A percentile compares a stretch with the other conserved stretches of the same genome.
Conservation (phyloP, 2,797 vertebrate genomes). For the Peromyscus nudipes region DNA sequence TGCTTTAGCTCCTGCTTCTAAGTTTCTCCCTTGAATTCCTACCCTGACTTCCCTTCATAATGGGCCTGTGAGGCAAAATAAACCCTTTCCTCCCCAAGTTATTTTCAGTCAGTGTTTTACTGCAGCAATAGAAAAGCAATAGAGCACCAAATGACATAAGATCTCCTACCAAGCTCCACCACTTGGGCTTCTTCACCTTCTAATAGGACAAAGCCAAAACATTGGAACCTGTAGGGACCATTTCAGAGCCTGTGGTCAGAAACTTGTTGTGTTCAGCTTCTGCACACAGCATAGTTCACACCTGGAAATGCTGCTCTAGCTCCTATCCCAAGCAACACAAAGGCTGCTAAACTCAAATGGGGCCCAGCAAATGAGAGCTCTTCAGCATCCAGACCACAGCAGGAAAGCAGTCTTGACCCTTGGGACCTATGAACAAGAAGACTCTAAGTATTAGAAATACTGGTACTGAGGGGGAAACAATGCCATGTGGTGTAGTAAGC, state of each 20-base stretch:
- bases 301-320: background rate
- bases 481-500: fast-evolving
- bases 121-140: background rate
- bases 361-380: background rate
- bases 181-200: background rate
- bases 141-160: background rate
- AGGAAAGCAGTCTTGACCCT: too few species aligned
- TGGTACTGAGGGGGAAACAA: too few species aligned
- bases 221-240: background rate
- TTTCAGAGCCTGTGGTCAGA: background rate
- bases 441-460: background rate
- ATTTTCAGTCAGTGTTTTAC: background rate
- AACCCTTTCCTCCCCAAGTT: background rate
- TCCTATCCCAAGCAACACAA: too few species aligned
- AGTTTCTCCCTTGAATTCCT: background rate
- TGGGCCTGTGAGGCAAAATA: background rate
- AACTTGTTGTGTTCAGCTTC: background rate
- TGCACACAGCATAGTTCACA: background rate
- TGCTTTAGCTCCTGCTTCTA: background rate
- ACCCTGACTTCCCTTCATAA: background rate
- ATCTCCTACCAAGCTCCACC: background rate
- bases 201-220: background rate
- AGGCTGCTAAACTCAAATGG: background rate
- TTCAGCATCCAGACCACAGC: background rate
- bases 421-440: background rate